Percentiles rank a stretch among this genome's conserved stretches.
These are phyloP conservation scores for Naso thynnoides DNA, from an alignment of 2,797 vertebrate genomes.

Conservation along the genomic window DNA sequence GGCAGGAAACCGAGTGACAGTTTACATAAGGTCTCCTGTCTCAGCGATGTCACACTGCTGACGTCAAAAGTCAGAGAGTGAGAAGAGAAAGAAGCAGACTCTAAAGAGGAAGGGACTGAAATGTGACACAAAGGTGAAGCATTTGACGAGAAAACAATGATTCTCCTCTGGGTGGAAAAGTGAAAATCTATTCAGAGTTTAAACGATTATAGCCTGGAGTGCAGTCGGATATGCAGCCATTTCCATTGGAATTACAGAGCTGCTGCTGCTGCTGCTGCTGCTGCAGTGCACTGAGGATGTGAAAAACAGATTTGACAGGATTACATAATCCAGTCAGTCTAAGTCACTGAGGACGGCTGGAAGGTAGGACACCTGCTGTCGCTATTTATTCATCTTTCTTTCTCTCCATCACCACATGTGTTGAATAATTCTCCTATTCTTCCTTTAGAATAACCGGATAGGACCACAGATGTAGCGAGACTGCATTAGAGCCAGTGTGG, in stretches of 20 bases:
- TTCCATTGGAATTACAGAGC: slow-evolving; percentile 52
- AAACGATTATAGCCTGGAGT: slow-evolving; percentile 32
- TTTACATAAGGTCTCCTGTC: slow-evolving; percentile 67
- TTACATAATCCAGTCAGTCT: slow-evolving; percentile 79
- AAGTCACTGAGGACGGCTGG: slow-evolving; percentile 58
- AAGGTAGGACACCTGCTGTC: slow-evolving; percentile 58
- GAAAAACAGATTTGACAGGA: slow-evolving; percentile 73
- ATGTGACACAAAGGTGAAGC: slow-evolving; percentile 10
- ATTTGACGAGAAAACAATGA: not conserved
- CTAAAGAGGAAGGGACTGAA: not conserved
- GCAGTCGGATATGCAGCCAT: slow-evolving; percentile 49
- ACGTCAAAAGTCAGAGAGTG: slow-evolving; percentile 50
- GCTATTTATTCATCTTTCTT: slow-evolving; percentile 40
- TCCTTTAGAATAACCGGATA: slow-evolving; percentile 17
- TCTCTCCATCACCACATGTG: slow-evolving; percentile 25
- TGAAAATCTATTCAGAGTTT: slow-evolving; percentile 26
- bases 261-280: slow-evolving; percentile 50
- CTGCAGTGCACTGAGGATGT: slow-evolving; percentile 63
- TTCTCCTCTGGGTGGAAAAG: slow-evolving; percentile 4
- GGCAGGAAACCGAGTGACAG: slow-evolving; percentile 53
- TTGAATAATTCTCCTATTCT: slow-evolving; percentile 15
- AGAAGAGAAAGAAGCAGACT: slow-evolving; percentile 4
- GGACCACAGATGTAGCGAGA: slow-evolving; percentile 15
- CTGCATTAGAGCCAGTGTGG: not conserved
- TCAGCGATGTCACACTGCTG: slow-evolving; percentile 58